Conservation (phyloP, 2,113 vertebrate species). For the Platycercus adscitus region DNA sequence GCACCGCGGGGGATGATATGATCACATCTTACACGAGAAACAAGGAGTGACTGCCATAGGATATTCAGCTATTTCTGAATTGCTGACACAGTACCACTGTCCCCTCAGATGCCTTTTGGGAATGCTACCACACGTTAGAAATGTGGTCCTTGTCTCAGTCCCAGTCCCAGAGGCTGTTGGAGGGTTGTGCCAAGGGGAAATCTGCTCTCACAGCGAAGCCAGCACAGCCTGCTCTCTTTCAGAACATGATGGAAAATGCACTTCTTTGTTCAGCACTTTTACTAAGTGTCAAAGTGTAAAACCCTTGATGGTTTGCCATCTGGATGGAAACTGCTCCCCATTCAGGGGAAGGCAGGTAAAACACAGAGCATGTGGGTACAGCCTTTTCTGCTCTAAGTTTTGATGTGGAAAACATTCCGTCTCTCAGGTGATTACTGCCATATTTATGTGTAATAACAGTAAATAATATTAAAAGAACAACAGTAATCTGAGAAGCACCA, state of each 20-base stretch:
- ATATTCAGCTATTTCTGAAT: neutral
- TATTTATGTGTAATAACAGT: neutral
- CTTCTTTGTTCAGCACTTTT: constrained; percentile 55
- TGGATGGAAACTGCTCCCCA: neutral
- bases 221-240: constrained; percentile 32
- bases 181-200: constrained; percentile 23
- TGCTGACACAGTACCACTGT: neutral
- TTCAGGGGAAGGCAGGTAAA: constrained; percentile 32
- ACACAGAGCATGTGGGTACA: neutral
- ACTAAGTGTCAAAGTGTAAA: constrained; percentile 61
- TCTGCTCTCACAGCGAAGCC: neutral
- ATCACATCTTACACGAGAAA: neutral
- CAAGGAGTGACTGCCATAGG: neutral
- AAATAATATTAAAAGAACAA: constrained; percentile 9
- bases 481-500: neutral
- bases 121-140: neutral
- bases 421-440: neutral
- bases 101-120: neutral
- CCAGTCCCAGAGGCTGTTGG: neutral
- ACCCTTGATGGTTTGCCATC: constrained; percentile 52
- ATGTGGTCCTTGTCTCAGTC: neutral
- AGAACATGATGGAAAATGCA: constrained; percentile 52
- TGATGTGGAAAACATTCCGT: constrained; percentile 19
- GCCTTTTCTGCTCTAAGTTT: neutral
- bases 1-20: rapidly evolving